A percentile compares a stretch with the other conserved stretches of the same genome.
Evolutionary conservation across 2,797 vertebrate genomes (phyloP).

Genomic region (Cyprinodon diabolis): DNA sequence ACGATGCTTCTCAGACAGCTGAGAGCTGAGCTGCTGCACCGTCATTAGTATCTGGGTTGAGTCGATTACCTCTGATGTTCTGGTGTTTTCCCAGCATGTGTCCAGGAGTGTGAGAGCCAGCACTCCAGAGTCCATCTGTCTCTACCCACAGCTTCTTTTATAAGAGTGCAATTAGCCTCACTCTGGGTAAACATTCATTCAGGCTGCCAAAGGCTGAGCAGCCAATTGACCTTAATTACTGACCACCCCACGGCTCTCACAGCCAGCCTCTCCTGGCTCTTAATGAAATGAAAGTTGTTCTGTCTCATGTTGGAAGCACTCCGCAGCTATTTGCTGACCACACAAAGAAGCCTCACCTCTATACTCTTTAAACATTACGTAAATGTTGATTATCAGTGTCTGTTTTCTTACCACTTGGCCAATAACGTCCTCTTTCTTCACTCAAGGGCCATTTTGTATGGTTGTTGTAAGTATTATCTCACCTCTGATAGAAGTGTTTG

Average conservation of each 20-base stretch:
- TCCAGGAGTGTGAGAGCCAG: conserved; percentile 68
- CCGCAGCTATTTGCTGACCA: conserved; percentile 57
- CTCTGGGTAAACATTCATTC: conserved; percentile 81
- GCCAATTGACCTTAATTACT: conserved; percentile 82
- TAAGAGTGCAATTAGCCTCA: conserved; percentile 78
- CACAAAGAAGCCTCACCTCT: conserved; percentile 48
- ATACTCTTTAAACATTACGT: conserved; percentile 38
- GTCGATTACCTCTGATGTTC: conserved; percentile 77
- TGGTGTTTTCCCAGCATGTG: conserved; percentile 77
- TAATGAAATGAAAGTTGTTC: conserved; percentile 75
- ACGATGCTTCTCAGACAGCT: conserved; percentile 26
- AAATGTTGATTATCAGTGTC: conserved; percentile 39
- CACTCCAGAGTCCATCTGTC: conserved; percentile 69
- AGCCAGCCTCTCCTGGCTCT: conserved; percentile 45
- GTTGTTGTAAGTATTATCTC: conserved; percentile 66
- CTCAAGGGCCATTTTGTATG: conserved; percentile 60
- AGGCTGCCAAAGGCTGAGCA: conserved; percentile 75
- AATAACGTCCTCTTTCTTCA: conserved; percentile 59
- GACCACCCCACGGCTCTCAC: conserved; percentile 65
- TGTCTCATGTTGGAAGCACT: conserved; percentile 63
- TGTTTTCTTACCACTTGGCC: conserved; percentile 51
- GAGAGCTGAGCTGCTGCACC: conserved; percentile 55
- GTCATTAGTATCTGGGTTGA: conserved; percentile 69
- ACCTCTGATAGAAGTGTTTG: conserved; percentile 37
- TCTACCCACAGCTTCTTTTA: conserved; percentile 72